A percentile compares a stretch with the other conserved stretches of the same genome.
Conservation (phyloP, 2,888 invertebrate genomes). For the Allolobophora icterica region DNA sequence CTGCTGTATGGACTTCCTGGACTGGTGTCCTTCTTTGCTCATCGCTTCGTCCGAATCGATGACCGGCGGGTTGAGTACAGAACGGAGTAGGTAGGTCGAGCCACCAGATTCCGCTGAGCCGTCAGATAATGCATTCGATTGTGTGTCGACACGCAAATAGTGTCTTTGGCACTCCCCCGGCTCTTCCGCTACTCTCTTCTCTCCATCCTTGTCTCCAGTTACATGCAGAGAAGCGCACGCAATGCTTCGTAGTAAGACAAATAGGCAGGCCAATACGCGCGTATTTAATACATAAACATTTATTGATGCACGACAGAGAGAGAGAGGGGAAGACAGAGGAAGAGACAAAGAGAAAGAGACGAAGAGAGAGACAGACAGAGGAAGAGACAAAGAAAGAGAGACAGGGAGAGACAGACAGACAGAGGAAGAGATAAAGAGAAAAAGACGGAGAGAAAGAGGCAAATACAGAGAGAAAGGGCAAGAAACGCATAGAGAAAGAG, state of each 20-base stretch:
- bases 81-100: not conserved
- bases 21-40: not conserved
- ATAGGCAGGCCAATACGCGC: not conserved
- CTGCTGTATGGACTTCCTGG: not conserved
- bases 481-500: too few species aligned
- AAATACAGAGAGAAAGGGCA: too few species aligned
- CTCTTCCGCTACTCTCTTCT: not conserved
- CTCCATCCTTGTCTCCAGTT: not conserved
- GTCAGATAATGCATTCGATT: not conserved
- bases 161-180: not conserved
- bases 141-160: slow-evolving; percentile 8
- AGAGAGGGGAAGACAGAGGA: too few species aligned
- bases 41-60: not conserved
- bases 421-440: not conserved
- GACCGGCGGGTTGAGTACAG: not conserved
- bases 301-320: not conserved
- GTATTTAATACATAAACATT: not conserved
- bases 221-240: not conserved
- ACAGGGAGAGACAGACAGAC: not conserved
- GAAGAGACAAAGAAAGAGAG: too few species aligned
- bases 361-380: too few species aligned
- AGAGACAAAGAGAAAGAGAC: too few species aligned
- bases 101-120: not conserved
- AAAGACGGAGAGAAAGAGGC: too few species aligned
- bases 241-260: not conserved